A percentile compares a stretch with the other conserved stretches of the same genome.
phyloP scores from a whole-genome alignment of 2,797 vertebrate species.

The Myoxocephalus aenaeus region DNA sequence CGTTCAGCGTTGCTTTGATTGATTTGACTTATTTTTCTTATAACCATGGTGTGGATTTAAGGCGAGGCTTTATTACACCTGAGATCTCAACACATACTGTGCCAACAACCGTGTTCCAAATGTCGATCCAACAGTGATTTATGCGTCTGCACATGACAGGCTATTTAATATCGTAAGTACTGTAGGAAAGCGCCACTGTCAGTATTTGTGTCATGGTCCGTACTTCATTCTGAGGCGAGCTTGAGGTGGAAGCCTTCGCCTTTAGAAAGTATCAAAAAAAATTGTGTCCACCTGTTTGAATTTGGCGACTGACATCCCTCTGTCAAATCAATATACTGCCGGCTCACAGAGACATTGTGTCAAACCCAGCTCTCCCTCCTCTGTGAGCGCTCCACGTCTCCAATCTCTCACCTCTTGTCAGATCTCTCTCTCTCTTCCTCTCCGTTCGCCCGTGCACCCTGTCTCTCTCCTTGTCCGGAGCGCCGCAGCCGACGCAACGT shows the following conservation, averaged over 20 bases:
- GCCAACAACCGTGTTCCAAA: constrained; percentile 66
- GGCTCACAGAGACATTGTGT: constrained; percentile 67
- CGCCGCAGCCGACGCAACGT: constrained; percentile 74
- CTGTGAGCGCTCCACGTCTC: constrained; percentile 54
- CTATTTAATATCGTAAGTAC: constrained; percentile 57
- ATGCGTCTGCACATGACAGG: constrained; percentile 38
- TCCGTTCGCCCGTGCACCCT: constrained; percentile 53
- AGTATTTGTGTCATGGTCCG: constrained; percentile 74
- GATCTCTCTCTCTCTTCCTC: constrained; percentile 64
- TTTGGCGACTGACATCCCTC: constrained; percentile 50
- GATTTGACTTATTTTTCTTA: constrained; percentile 21
- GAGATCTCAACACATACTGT: constrained; percentile 54
- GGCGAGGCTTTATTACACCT: constrained; percentile 40
- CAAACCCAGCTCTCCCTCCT: constrained; percentile 55
- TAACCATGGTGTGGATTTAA: constrained; percentile 15
- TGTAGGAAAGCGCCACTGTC: constrained; percentile 58
- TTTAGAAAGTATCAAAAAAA: constrained; percentile 46
- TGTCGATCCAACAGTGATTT: constrained; percentile 52
- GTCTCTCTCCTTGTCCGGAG: constrained; percentile 81
- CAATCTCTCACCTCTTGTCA: constrained; percentile 26
- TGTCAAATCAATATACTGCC: constrained; percentile 73
- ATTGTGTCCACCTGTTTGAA: constrained; percentile 44
- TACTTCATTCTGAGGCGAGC: constrained; percentile 41
- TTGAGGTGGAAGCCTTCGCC: constrained; percentile 28
- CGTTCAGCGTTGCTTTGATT: constrained; percentile 19